Evolutionary conservation across 53 echinoderm and acorn worm genomes (phyloP).

Genomic region (Echinarachnius parma): DNA sequence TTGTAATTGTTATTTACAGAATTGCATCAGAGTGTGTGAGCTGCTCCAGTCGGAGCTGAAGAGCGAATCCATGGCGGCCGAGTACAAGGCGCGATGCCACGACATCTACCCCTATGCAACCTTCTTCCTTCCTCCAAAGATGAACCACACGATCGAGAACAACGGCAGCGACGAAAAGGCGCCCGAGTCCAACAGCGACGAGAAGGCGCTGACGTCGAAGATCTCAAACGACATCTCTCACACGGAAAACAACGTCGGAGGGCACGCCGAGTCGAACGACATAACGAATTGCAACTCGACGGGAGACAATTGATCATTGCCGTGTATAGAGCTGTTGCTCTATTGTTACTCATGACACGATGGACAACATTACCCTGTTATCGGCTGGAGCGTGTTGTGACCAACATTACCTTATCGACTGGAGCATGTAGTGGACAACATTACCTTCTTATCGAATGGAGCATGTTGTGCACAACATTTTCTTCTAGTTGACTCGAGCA

Average conservation of each 20-base stretch:
- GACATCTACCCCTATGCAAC: conserved; percentile 84
- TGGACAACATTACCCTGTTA: too few relatives aligned
- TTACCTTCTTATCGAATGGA: too few relatives aligned
- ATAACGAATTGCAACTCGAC: conserved; percentile 34
- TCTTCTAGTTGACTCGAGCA: too few relatives aligned
- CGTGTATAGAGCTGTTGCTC: too few relatives aligned
- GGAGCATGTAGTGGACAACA: too few relatives aligned
- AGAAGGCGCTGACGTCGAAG: background rate
- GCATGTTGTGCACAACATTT: too few relatives aligned
- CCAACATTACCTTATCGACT: too few relatives aligned
- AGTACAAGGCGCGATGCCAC: conserved; percentile 74
- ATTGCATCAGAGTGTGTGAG: conserved; percentile 55
- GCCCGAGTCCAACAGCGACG: conserved; percentile 12
- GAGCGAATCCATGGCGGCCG: conserved; percentile 50
- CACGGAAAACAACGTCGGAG: conserved; percentile 16
- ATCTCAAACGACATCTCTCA: conserved; percentile 22
- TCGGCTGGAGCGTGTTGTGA: too few relatives aligned
- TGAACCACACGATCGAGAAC: conserved; percentile 41
- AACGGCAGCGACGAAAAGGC: conserved; percentile 31
- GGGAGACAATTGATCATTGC: conserved; percentile 43
- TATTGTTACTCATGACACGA: too few relatives aligned
- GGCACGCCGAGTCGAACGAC: conserved; percentile 5
- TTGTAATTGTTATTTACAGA: too few relatives aligned
- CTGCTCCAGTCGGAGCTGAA: conserved; percentile 69
- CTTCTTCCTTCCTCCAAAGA: conserved; percentile 61